Evolutionary conservation across 2,888 invertebrate species (phyloP).

Genomic region (Aromia moschata): DNA sequence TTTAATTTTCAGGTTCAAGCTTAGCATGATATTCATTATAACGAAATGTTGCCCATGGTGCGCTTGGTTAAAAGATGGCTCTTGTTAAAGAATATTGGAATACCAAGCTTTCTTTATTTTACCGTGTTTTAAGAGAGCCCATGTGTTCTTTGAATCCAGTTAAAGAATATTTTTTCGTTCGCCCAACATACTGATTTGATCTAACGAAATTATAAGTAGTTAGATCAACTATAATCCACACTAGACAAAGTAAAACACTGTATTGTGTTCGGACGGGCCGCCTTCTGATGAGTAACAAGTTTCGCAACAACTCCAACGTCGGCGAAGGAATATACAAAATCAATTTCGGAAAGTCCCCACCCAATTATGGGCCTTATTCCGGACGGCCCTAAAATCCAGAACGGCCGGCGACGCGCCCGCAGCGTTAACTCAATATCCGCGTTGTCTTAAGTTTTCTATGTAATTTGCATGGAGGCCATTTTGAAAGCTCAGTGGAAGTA

Average conservation of each 20-base stretch:
- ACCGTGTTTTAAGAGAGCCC: too few species aligned
- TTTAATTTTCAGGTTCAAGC: too few species aligned
- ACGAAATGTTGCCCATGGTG: too few species aligned
- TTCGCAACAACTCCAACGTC: conserved; percentile 42
- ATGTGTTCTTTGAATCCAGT: too few species aligned
- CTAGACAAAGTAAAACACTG: background rate
- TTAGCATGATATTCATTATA: too few species aligned
- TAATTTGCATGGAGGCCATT: conserved; percentile 64
- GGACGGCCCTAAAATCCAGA: conserved; percentile 32
- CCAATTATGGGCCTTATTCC: conserved; percentile 41
- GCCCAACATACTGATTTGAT: too few species aligned
- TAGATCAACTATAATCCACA: too few species aligned
- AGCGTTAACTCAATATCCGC: conserved; percentile 63
- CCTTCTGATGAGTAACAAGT: conserved; percentile 42
- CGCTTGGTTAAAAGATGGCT: too few species aligned
- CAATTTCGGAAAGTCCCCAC: conserved; percentile 37
- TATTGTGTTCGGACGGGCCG: background rate
- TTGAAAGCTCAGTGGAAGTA: conserved; percentile 58
- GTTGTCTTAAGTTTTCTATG: conserved; percentile 64
- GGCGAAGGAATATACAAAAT: conserved; percentile 50
- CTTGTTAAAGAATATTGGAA: too few species aligned
- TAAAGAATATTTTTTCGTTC: too few species aligned
- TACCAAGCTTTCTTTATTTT: too few species aligned
- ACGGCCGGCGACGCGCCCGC: conserved; percentile 40
- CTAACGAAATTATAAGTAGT: too few species aligned